phyloP scores from a whole-genome alignment of 2,888 invertebrate species.

The Drosophila emarginata region DNA sequence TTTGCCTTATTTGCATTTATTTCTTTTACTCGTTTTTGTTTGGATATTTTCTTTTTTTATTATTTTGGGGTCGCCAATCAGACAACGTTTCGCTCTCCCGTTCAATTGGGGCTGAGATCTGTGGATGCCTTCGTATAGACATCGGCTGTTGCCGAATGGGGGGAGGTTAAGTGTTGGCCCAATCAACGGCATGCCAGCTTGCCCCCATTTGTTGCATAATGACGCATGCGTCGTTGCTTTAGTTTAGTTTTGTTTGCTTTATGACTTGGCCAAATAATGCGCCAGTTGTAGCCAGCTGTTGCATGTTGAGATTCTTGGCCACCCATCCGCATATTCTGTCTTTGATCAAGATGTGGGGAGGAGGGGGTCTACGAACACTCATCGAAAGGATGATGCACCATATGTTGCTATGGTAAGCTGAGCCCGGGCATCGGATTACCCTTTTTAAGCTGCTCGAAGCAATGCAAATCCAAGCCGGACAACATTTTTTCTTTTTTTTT shows the following conservation, averaged over 20 bases:
- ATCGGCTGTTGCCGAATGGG: conserved; percentile 6
- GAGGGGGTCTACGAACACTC: too few species aligned
- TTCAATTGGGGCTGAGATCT: conserved; percentile 39
- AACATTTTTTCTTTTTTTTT: conserved; percentile 32
- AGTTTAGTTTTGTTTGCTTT: conserved; percentile 57
- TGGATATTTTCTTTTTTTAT: neutral
- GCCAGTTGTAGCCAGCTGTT: conserved; percentile 62
- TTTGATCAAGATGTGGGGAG: conserved; percentile 33
- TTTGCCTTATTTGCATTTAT: conserved; percentile 53
- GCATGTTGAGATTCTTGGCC: conserved; percentile 23
- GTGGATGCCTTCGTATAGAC: conserved; percentile 15
- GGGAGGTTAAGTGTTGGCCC: conserved; percentile 71
- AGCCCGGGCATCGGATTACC: conserved; percentile 69
- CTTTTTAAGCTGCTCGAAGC: conserved; percentile 18
- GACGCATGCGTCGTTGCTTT: conserved; percentile 63
- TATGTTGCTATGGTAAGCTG: conserved; percentile 71
- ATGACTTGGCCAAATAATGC: conserved; percentile 72
- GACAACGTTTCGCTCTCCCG: conserved; percentile 46
- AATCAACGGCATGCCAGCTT: conserved; percentile 61
- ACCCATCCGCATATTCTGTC: conserved; percentile 59
- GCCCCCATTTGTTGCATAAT: conserved; percentile 71
- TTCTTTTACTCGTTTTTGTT: neutral
- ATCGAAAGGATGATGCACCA: conserved; percentile 36
- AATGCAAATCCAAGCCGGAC: conserved; percentile 61
- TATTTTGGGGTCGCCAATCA: conserved; percentile 50